phyloP scores from a whole-genome alignment of 2,113 vertebrate species.

The Upupa epops region DNA sequence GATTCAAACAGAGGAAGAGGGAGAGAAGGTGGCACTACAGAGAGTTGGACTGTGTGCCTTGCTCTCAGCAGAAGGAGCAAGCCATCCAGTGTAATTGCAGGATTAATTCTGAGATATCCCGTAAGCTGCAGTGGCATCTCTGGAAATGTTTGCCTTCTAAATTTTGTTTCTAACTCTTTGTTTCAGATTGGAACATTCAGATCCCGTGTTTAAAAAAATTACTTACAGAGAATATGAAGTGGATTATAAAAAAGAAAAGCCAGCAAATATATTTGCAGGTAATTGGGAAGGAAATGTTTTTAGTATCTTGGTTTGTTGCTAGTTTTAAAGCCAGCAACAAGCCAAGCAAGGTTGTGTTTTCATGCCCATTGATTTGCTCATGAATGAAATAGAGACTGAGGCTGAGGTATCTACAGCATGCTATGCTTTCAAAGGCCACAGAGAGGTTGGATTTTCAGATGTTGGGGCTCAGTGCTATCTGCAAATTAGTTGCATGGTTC shows the following conservation, averaged over 20 bases:
- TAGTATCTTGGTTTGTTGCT: not conserved
- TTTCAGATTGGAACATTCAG: slow-evolving; percentile 59
- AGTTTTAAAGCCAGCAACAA: not conserved
- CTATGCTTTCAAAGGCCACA: not conserved
- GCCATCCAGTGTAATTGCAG: not conserved
- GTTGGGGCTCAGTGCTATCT: not conserved
- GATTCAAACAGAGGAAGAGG: not conserved
- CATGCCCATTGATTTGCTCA: not conserved
- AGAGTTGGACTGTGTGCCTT: not conserved
- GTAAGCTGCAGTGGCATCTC: not conserved
- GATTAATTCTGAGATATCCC: not conserved
- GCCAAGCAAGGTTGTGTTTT: not conserved
- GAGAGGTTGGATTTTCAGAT: not conserved
- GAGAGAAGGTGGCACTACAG: not conserved
- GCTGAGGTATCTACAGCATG: not conserved
- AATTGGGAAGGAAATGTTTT: slow-evolving; percentile 56
- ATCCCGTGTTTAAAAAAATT: slow-evolving; percentile 85
- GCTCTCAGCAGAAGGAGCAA: not conserved
- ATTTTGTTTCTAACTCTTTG: not conserved
- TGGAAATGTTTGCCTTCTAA: not conserved
- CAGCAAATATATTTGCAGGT: slow-evolving; percentile 82
- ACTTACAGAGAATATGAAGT: slow-evolving; percentile 91
- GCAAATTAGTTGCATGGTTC: not conserved
- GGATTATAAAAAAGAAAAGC: slow-evolving; percentile 84
- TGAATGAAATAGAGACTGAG: not conserved